Evolutionary conservation across 2,888 invertebrate genomes (phyloP).

Genomic region (Trachelus troglodyta): DNA sequence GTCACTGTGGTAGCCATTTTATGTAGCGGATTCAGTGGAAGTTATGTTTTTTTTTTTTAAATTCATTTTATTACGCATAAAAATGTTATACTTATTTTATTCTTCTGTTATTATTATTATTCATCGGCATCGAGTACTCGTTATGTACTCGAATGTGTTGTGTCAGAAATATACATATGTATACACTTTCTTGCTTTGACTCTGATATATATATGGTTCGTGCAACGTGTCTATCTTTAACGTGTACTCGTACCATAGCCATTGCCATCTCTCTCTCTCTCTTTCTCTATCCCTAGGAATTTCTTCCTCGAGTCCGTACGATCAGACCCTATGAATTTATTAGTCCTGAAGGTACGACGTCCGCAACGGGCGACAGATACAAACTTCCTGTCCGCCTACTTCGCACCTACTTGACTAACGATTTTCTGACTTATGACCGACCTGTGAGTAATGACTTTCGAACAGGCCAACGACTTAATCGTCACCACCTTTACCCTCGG

Average conservation of each 20-base stretch:
- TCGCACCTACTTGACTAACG: constrained; percentile 27
- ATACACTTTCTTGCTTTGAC: neutral
- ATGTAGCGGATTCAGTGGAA: neutral
- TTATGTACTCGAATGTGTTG: neutral
- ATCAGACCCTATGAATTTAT: constrained; percentile 40
- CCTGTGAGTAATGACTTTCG: constrained; percentile 51
- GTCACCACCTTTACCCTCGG: neutral
- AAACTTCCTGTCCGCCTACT: constrained; percentile 24
- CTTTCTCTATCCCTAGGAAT: constrained; percentile 16
- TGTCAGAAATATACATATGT: neutral
- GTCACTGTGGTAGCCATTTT: neutral
- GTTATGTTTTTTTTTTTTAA: too few species aligned
- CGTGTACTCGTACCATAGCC: neutral
- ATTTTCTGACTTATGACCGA: constrained; percentile 43
- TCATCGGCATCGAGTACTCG: neutral
- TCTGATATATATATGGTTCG: neutral
- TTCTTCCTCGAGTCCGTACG: constrained; percentile 22
- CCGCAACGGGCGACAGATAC: constrained; percentile 30
- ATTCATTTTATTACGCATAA: neutral
- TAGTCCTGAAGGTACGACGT: constrained; percentile 37
- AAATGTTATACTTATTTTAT: neutral
- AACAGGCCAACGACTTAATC: constrained; percentile 26
- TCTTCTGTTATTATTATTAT: neutral
- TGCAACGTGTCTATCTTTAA: neutral
- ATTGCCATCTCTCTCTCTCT: neutral